Percentiles rank a stretch among this genome's conserved stretches.
Conservation (phyloP, 1,140 invertebrate genomes). For the Spodoptera frugiperda region DNA sequence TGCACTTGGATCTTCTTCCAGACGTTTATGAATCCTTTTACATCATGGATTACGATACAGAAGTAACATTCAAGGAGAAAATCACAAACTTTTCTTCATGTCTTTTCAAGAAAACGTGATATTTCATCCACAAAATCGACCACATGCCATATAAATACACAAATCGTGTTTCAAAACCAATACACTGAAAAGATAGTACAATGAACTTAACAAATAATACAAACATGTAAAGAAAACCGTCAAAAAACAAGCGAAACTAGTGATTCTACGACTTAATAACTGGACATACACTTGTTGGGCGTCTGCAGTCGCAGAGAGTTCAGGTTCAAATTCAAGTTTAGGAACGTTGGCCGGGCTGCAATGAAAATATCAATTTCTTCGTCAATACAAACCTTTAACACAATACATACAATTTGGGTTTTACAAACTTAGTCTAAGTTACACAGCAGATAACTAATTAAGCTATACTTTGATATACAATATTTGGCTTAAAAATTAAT, state of each 20-base stretch:
- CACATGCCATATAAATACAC: not conserved
- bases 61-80: too few relatives aligned
- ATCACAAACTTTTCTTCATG: too few relatives aligned
- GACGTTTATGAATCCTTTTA: too few relatives aligned
- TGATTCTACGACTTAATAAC: slow-evolving; percentile 71
- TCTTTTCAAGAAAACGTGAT: not conserved
- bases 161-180: slow-evolving; percentile 8
- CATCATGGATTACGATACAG: too few relatives aligned
- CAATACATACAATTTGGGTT: slow-evolving; percentile 1
- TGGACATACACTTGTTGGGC: slow-evolving; percentile 91
- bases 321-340: slow-evolving; percentile 97
- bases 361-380: slow-evolving; percentile 84
- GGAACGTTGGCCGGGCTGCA: slow-evolving; percentile 98
- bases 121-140: not conserved
- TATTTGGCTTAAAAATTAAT: not conserved
- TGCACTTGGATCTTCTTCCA: too few relatives aligned
- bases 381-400: slow-evolving; percentile 41
- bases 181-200: slow-evolving; percentile 44
- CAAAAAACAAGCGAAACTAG: slow-evolving; percentile 47
- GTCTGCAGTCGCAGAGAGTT: slow-evolving; percentile 96
- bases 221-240: slow-evolving; percentile 43
- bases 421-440: not conserved
- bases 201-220: slow-evolving; percentile 43
- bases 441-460: not conserved
- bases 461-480: slow-evolving; percentile 1